Base-by-base conservation (phyloP, 2,797 vertebrate genomes). In the Malurus leucopterus region DNA sequence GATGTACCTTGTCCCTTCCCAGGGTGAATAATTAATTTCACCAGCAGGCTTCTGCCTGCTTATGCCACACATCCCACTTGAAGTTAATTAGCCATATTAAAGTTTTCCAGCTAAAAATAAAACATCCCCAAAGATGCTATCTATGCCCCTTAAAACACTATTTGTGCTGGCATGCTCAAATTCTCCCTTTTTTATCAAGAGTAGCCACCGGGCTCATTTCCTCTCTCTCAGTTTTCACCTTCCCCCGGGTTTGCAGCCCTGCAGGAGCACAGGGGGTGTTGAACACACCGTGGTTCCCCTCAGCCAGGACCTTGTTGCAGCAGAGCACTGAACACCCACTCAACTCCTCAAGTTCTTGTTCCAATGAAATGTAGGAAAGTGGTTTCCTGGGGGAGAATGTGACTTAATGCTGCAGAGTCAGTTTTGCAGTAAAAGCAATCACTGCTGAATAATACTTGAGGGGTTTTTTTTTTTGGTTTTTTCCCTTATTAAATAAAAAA, bases 11-110 rank as follows among this genome's bases (percentile, higher is more conserved):
- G 51, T 70, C 81, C 74, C 38, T 90, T 95, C 85, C 83, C 62
- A 83, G 34, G n/a, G 83, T 91, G 91, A 93, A 86, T 80, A 95
- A 95, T 92, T 92, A 90, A 92, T 94, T 81, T 86, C 80, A 73
- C 46, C 90, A 94, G 84, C 82, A 90, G 76, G 71, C 79, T 90
- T 62, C 92, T 94, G 68, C 74, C 68, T 94, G 65, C 64, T 92
- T 91, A 43, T 61, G 62, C 64, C 69, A 40, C 49, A 58, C 67
- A 84, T 47, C 36, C 59, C 65, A 82, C 82, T 53, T 80, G 63
- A 94, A 94, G 69, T 86, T 90, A 92, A 92, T 94, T 92, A 88
- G 27, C 50, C 2, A 0, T 36, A 89, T 40, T 72, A 53, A 93
- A 85, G 41, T 86, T 88, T 92, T 61, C 23, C 2, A 91, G 71